Evolutionary conservation across 2,888 invertebrate species (phyloP).

Genomic region (Drosophila multiciliata): DNA sequence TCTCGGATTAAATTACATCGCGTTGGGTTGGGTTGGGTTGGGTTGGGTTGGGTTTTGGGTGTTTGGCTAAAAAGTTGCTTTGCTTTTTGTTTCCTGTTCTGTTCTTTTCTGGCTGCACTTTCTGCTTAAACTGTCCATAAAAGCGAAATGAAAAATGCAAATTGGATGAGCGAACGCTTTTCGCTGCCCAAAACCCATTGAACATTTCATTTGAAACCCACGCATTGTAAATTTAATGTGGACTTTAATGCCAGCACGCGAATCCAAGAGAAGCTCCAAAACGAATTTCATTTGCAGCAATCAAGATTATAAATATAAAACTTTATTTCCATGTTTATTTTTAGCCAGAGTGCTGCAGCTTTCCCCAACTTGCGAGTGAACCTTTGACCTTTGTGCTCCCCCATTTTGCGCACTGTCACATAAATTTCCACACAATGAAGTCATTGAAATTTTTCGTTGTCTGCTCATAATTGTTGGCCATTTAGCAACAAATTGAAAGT

Average conservation of each 20-base stretch:
- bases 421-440: constrained; percentile 50
- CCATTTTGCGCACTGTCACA: constrained; percentile 8
- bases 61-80: constrained; percentile 36
- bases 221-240: constrained; percentile 36
- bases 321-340: constrained; percentile 68
- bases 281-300: constrained; percentile 41
- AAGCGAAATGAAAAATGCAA: constrained; percentile 75
- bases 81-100: constrained; percentile 13
- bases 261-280: neutral
- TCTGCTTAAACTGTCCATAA: constrained; percentile 59
- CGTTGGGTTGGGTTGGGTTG: constrained; percentile 11
- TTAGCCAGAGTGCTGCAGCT: constrained; percentile 54
- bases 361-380: constrained; percentile 24
- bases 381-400: neutral
- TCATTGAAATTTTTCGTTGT: constrained; percentile 63
- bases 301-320: constrained; percentile 67
- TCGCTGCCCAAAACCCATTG: neutral
- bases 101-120: constrained; percentile 44
- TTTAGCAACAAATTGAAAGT: constrained; percentile 44
- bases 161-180: constrained; percentile 54
- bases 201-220: neutral
- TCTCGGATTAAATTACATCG: constrained; percentile 74
- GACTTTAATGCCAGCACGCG: constrained; percentile 45
- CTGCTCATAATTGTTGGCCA: constrained; percentile 71
- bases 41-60: neutral